Conservation (phyloP, 2,113 vertebrate genomes). For the Laticauda laticaudata region DNA sequence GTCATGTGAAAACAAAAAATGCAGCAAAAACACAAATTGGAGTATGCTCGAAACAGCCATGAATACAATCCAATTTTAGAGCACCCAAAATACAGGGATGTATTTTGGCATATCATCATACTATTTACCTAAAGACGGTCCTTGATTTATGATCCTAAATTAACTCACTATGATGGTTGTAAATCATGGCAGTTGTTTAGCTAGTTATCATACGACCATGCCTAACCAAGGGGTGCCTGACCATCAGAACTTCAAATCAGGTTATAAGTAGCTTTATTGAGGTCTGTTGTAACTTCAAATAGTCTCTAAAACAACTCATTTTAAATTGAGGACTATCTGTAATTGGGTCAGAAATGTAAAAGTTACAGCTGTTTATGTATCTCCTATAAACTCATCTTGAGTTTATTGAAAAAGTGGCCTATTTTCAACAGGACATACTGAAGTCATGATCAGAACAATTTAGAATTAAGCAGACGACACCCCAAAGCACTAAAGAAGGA, state of each 20-base stretch:
- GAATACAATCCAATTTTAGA: background rate
- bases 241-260: background rate
- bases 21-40: background rate
- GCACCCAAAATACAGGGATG: background rate
- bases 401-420: background rate
- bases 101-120: background rate
- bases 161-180: background rate
- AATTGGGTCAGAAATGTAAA: background rate
- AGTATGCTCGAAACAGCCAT: background rate
- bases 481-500: background rate
- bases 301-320: background rate
- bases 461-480: background rate
- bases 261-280: background rate
- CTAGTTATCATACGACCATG: background rate
- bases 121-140: background rate
- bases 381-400: background rate
- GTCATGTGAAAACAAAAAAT: background rate
- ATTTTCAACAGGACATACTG: background rate
- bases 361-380: background rate
- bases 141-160: background rate
- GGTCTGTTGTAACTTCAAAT: background rate
- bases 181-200: background rate
- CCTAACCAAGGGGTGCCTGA: background rate
- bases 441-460: background rate
- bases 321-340: background rate